Base-by-base conservation (phyloP, 2,797 vertebrate genomes). In the Philypnodon macrostomus region DNA sequence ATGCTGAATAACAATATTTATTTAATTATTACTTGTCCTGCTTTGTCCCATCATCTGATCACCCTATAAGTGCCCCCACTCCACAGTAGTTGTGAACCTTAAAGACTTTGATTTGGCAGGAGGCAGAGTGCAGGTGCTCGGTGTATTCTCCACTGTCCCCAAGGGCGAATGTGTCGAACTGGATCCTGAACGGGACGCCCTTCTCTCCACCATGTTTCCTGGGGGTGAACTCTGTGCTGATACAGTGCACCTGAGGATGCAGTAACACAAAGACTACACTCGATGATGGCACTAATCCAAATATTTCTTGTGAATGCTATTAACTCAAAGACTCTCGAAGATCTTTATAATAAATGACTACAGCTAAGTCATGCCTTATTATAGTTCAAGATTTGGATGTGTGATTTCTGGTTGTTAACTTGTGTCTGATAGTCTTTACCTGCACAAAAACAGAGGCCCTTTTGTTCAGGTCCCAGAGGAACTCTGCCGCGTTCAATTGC, bases 41-140 rank as follows among this genome's bases (percentile, higher is more conserved):
- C n/a, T n/a, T n/a, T n/a, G n/a, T n/a, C n/a, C n/a, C n/a, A n/a
- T n/a, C n/a, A n/a, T n/a, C n/a, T n/a, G n/a, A n/a, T n/a, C n/a
- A n/a, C n/a, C n/a, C n/a, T n/a, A n/a, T n/a, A n/a, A n/a, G n/a
- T n/a, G n/a, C 3, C 1, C 10, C 1, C 4, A 1, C 31, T 27
- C 33, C 12, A 41, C 33, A 12, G 1, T 0, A 10, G 44, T 16
- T 6, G 11, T 18, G 7, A 47, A 97, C 95, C 92, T 98, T 98
- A 80, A 98, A 98, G 73, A 98, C 96, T 92, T 98, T 98, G 73
- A 98, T 94, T 87, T 98, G 96, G 90, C 96, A 97, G 77, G 95
- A 98, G 63, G 96, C 96, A 35, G 97, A 99, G 88, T 99, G 97
- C 34, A 96, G 91, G 79, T 98, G 96, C 69, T 99, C 96, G 0